A percentile compares a stretch with the other conserved stretches of the same genome.
These are phyloP conservation scores for Scaptomyza pallida DNA, from an alignment of 1,140 invertebrate species.

Conservation along the genomic window DNA sequence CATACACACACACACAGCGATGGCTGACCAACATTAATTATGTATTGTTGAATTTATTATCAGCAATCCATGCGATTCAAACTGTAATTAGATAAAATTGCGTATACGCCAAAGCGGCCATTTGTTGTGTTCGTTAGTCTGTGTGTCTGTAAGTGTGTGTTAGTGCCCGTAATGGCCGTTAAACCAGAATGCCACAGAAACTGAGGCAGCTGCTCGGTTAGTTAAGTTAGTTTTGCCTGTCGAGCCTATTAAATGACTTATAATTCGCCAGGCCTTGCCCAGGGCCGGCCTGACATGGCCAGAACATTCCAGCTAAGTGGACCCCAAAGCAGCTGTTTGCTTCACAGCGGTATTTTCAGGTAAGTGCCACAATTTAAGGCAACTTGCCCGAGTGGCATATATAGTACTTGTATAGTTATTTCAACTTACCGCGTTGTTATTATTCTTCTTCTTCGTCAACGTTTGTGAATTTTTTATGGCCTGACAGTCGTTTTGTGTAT, in stretches of 20 bases:
- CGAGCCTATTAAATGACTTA: constrained; percentile 4
- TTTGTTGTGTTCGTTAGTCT: constrained; percentile 12
- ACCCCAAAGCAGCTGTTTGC: constrained; percentile 31
- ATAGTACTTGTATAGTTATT: no score
- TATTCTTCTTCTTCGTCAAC: no score
- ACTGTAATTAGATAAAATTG: constrained; percentile 44
- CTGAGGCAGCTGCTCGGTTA: neutral
- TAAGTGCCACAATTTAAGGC: neutral
- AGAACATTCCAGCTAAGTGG: constrained; percentile 12
- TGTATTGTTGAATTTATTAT: constrained; percentile 20
- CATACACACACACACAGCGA: no score
- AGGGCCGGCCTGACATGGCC: neutral
- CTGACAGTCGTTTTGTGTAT: neutral
- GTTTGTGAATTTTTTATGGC: constrained; percentile 2
- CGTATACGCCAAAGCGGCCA: constrained; percentile 49
- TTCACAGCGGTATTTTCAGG: constrained; percentile 15
- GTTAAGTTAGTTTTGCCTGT: neutral
- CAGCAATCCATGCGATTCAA: constrained; percentile 20
- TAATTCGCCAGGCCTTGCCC: neutral
- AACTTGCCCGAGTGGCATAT: neutral
- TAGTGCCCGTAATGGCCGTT: constrained; percentile 50
- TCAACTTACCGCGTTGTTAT: constrained; percentile 7
- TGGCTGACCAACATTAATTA: constrained; percentile 9
- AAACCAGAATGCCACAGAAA: constrained; percentile 42
- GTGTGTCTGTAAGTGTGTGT: constrained; percentile 4